Evolutionary conservation across 2,888 invertebrate genomes (phyloP), one percentile per base, ranked within the genome.

Genomic region (Tortrix viridana): DNA sequence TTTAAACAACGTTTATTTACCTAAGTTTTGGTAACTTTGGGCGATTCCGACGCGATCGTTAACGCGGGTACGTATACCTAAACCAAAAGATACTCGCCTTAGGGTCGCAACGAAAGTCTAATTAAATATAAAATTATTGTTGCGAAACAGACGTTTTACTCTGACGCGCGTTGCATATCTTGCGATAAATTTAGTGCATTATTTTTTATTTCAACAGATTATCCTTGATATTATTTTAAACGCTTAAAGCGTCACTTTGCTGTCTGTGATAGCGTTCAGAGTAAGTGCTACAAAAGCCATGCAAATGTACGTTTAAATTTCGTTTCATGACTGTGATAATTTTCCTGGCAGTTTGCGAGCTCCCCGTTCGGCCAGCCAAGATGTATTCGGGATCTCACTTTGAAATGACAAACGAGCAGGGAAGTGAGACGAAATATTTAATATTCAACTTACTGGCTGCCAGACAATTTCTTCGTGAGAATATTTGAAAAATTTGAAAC

Each of bases 401-500:
- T 65, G 43, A 43, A 61, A 64, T 68, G 68, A 66, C 66, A 68
- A 68, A 68, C 58, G 67, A 68, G 50, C 62, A 16, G 49, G 22
- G 54, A 70, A 66, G 58, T 63, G 63, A 70, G 68, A 71, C 68
- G 69, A 75, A 77, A 72, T 74, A 75, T 80, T 80, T 79, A 76
- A 78, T 79, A 80, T 80, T 77, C 76, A 73, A 79, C 71, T 77
- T 72, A 71, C 71, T 67, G 71, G 71, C 72, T 71, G 60, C 59
- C 61, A 65, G 71, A 68, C 66, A 69, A 64, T 67, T 53, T 23
- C 37, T 50, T 44, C 53, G 65, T 65, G 72, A 67, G 72, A 74
- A 75, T 71, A 63, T 67, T 61, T 49, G 71, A 68, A 67, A 61
- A 75, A 76, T 75, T 61, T 60, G 56, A 61, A 71, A 50, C 57